Percentiles rank a stretch among this genome's conserved stretches.
Evolutionary conservation across 2,888 invertebrate species (phyloP).

Genomic region (Spodoptera exigua): DNA sequence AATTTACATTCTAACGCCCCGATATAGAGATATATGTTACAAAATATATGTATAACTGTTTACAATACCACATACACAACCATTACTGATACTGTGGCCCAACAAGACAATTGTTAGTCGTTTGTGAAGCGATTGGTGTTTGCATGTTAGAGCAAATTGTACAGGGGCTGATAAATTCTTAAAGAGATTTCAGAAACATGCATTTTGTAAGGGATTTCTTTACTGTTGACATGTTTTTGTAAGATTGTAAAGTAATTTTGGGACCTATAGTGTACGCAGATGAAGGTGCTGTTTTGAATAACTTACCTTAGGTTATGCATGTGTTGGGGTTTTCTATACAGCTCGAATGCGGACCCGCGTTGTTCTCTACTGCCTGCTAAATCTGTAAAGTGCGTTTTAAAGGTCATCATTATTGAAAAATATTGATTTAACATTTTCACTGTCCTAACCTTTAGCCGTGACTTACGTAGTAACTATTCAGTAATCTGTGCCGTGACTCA

Average conservation of each 20-base stretch:
- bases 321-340: constrained; percentile 96
- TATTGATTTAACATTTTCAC: too few species aligned
- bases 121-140: constrained; percentile 89
- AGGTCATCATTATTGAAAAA: too few species aligned
- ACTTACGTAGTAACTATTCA: too few species aligned
- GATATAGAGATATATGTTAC: constrained; percentile 85
- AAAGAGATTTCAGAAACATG: constrained; percentile 70
- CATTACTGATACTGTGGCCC: constrained; percentile 86
- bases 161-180: constrained; percentile 71
- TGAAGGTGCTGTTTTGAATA: constrained; percentile 21
- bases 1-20: constrained; percentile 81
- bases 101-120: constrained; percentile 88
- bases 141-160: constrained; percentile 90
- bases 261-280: constrained; percentile 41
- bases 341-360: constrained; percentile 97
- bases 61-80: constrained; percentile 87
- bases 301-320: constrained; percentile 94
- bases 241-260: constrained; percentile 25
- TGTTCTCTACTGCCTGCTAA: constrained; percentile 96
- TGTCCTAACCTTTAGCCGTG: too few species aligned
- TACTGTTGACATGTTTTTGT: constrained; percentile 40
- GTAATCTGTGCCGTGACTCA: too few species aligned
- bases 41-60: constrained; percentile 78
- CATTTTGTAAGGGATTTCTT: constrained; percentile 58
- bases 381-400: constrained; percentile 70